Evolutionary conservation across 92 coral and sea anemone species (phyloP).

Genomic region (Parazoanthus swiftii): DNA sequence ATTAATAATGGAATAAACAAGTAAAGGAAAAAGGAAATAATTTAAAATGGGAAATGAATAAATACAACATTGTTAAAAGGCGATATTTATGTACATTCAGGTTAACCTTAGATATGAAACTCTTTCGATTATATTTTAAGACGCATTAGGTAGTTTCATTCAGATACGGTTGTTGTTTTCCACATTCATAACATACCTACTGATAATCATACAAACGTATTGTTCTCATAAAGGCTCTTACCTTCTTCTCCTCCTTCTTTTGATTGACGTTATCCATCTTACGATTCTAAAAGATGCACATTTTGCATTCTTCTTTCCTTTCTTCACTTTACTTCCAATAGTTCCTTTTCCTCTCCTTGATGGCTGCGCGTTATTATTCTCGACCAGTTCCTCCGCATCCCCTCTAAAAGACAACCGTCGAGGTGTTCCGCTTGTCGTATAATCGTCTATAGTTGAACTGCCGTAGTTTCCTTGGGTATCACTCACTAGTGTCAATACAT

Average conservation of each 20-base stretch:
- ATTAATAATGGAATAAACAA: too few relatives aligned
- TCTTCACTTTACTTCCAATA: not conserved
- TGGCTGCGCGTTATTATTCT: not conserved
- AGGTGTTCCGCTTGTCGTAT: not conserved
- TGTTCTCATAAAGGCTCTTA: not conserved
- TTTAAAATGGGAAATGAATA: too few relatives aligned
- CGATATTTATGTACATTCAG: too few relatives aligned
- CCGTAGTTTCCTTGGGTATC: not conserved
- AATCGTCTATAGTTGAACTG: not conserved
- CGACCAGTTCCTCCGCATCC: not conserved
- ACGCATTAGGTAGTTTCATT: too few relatives aligned
- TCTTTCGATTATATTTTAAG: too few relatives aligned
- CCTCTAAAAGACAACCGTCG: not conserved
- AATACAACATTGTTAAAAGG: too few relatives aligned
- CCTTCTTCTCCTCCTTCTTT: conserved; percentile 23
- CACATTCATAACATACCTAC: not conserved
- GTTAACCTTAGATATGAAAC: too few relatives aligned
- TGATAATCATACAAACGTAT: not conserved
- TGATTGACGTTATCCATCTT: conserved; percentile 11
- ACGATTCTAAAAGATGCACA: conserved; percentile 16
- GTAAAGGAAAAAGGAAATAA: too few relatives aligned
- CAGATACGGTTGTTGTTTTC: too few relatives aligned
- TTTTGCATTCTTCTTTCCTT: not conserved
- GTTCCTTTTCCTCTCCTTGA: not conserved
- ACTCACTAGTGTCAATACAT: not conserved